These are phyloP conservation scores for Acrocephalus kingi DNA, from an alignment of 2,113 vertebrate species.

Conservation along the genomic window DNA sequence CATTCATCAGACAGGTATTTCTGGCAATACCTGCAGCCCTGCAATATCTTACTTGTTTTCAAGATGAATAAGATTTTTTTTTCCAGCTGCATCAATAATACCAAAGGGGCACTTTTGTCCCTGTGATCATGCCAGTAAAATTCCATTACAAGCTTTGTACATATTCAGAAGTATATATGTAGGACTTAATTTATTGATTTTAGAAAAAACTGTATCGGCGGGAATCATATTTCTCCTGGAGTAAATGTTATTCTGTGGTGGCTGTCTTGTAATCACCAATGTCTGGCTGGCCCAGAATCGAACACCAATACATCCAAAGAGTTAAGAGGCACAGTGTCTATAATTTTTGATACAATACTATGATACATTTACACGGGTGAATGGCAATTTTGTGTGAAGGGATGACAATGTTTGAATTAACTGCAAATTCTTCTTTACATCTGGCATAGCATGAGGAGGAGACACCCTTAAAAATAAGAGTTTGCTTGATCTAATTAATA, in stretches of 20 bases:
- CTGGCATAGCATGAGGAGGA: background rate
- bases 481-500: constrained; percentile 14
- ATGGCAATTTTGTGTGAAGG: background rate
- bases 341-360: background rate
- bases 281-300: background rate
- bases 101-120: background rate
- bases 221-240: background rate
- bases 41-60: background rate
- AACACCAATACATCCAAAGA: background rate
- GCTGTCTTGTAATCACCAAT: background rate
- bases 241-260: background rate
- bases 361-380: background rate
- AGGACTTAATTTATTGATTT: background rate
- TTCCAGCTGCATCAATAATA: background rate
- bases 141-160: background rate
- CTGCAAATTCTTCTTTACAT: background rate
- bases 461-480: background rate
- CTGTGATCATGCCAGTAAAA: background rate
- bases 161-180: background rate
- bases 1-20: constrained; percentile 5
- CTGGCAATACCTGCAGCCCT: background rate
- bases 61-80: background rate
- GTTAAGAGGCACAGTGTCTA: rapidly evolving
- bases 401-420: background rate
- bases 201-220: background rate